Evolutionary conservation across 2,888 invertebrate genomes (phyloP).

Genomic region (Troides oblongomaculatus): DNA sequence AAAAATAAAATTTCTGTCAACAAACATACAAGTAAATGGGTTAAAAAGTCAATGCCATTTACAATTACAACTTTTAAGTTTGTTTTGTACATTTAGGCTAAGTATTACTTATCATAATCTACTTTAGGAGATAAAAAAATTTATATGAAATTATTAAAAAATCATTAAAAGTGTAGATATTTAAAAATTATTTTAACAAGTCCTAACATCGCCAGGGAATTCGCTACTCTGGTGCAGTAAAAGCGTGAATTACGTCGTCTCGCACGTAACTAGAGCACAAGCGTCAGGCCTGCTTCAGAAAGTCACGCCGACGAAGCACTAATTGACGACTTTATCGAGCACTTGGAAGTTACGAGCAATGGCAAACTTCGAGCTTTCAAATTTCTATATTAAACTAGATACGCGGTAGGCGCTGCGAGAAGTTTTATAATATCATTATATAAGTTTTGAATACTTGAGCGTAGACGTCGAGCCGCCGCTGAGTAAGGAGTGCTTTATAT

Average conservation of each 20-base stretch:
- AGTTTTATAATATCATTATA: constrained; percentile 62
- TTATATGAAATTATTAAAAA: too few species aligned
- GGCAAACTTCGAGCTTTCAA: constrained; percentile 59
- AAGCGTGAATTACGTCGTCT: constrained; percentile 20
- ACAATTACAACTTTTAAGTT: too few species aligned
- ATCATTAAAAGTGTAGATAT: too few species aligned
- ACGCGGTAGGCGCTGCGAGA: constrained; percentile 42
- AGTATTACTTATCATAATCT: too few species aligned
- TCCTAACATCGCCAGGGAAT: neutral
- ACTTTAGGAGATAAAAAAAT: too few species aligned
- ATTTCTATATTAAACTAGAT: constrained; percentile 70
- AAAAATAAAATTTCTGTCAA: too few species aligned
- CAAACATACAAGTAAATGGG: too few species aligned
- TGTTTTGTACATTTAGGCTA: too few species aligned
- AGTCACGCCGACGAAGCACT: constrained; percentile 48
- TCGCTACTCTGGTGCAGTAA: constrained; percentile 1
- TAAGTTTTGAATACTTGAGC: constrained; percentile 39
- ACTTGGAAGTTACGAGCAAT: constrained; percentile 54
- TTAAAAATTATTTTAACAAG: too few species aligned
- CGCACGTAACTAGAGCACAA: constrained; percentile 32
- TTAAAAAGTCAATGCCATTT: too few species aligned
- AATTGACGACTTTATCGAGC: constrained; percentile 73
- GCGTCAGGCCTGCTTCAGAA: constrained; percentile 31
- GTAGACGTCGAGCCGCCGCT: neutral
- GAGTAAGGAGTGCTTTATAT: neutral